Conservation (phyloP, 2,113 vertebrate species). For the Arizona elegans region DNA sequence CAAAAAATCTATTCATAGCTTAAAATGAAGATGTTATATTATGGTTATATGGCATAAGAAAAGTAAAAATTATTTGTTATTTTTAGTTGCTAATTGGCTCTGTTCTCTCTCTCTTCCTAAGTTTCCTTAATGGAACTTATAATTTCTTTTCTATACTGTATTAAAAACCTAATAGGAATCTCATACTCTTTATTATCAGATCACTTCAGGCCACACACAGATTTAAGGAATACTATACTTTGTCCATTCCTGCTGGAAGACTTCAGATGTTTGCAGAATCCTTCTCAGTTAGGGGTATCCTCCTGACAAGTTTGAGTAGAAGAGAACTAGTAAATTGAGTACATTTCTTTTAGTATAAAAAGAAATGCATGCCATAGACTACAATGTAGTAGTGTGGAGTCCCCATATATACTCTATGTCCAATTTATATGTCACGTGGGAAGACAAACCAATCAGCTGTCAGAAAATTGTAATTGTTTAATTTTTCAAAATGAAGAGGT, state of each 20-base stretch:
- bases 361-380: background rate
- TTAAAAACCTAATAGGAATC: background rate
- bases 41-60: background rate
- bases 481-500: background rate
- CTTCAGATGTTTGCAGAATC: background rate
- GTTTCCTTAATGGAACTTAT: background rate
- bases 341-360: background rate
- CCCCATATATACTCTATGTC: background rate
- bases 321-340: too few relatives aligned
- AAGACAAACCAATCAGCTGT: background rate
- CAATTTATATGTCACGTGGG: background rate
- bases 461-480: background rate
- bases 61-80: background rate
- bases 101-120: background rate
- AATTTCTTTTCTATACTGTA: background rate
- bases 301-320: background rate
- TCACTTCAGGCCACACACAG: background rate
- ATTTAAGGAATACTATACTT: background rate
- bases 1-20: background rate
- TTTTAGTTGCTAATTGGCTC: background rate
- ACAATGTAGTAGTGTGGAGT: background rate
- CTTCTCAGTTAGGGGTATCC: background rate
- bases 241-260: background rate
- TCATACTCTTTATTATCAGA: background rate
- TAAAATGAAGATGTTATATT: background rate